phyloP scores from a whole-genome alignment of 2,888 invertebrate species.

The Papilio protenor region DNA sequence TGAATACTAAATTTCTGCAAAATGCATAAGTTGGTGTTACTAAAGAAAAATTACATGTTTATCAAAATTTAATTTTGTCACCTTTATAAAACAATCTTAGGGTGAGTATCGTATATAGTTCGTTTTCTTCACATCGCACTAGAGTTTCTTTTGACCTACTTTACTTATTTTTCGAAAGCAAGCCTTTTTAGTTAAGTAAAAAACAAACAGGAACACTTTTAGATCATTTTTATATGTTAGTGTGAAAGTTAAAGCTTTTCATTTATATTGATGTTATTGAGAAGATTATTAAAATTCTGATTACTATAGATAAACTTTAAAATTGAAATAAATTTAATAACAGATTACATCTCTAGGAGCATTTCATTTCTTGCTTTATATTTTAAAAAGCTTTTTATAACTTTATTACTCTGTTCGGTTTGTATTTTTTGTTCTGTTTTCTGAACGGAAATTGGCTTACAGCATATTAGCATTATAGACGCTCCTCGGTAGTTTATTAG shows the following conservation, averaged over 20 bases:
- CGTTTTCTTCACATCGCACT: neutral
- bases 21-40: neutral
- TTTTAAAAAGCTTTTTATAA: neutral
- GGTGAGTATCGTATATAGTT: neutral
- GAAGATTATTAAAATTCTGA: neutral
- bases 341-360: neutral
- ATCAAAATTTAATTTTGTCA: neutral
- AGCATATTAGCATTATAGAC: slow-evolving; percentile 11
- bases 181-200: slow-evolving; percentile 2
- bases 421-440: slow-evolving; percentile 1
- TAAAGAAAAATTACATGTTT: neutral
- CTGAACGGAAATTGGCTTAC: slow-evolving; percentile 20
- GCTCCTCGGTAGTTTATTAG: slow-evolving; percentile 14
- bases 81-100: neutral
- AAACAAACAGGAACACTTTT: neutral
- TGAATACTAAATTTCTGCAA: too few relatives aligned
- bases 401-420: neutral
- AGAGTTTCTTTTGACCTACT: neutral
- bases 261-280: neutral
- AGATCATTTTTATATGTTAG: neutral
- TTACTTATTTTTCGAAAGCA: neutral
- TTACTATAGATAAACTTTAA: neutral
- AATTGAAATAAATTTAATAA: neutral
- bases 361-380: neutral
- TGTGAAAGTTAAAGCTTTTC: neutral